A percentile compares a stretch with the other conserved stretches of the same genome.
Conservation (phyloP, 2,888 invertebrate genomes). For the Nebria salina region DNA sequence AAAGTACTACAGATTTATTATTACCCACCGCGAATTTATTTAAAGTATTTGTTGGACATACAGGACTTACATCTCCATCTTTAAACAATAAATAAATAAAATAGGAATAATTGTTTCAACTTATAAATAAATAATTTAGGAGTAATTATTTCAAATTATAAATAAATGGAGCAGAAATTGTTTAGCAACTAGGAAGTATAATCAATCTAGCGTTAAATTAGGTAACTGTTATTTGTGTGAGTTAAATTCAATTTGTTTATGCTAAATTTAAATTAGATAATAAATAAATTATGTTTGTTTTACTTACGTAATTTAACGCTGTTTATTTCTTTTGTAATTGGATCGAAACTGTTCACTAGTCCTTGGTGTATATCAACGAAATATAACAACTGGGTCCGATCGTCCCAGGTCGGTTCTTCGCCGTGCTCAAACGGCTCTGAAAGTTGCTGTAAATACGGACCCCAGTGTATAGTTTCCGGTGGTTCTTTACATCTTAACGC, state of each 20-base stretch:
- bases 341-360: constrained; percentile 60
- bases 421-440: constrained; percentile 57
- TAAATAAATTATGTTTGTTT: neutral
- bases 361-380: constrained; percentile 64
- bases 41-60: constrained; percentile 61
- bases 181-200: too few species aligned
- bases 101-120: neutral
- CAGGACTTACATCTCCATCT: constrained; percentile 59
- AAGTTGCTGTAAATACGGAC: constrained; percentile 48
- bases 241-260: too few species aligned
- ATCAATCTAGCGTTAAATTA: too few species aligned
- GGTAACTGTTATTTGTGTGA: too few species aligned
- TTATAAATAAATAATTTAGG: too few species aligned
- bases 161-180: too few species aligned
- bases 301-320: constrained; percentile 48
- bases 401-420: constrained; percentile 67
- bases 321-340: constrained; percentile 54
- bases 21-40: constrained; percentile 60
- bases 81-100: constrained; percentile 19
- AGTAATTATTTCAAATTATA: neutral
- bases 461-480: constrained; percentile 21
- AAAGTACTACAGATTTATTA: constrained; percentile 60
- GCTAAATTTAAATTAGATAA: too few species aligned
- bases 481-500: neutral
- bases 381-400: constrained; percentile 59